These are phyloP conservation scores for Procapra przewalskii DNA, from an alignment of 2,113 vertebrate genomes.

Conservation along the genomic window DNA sequence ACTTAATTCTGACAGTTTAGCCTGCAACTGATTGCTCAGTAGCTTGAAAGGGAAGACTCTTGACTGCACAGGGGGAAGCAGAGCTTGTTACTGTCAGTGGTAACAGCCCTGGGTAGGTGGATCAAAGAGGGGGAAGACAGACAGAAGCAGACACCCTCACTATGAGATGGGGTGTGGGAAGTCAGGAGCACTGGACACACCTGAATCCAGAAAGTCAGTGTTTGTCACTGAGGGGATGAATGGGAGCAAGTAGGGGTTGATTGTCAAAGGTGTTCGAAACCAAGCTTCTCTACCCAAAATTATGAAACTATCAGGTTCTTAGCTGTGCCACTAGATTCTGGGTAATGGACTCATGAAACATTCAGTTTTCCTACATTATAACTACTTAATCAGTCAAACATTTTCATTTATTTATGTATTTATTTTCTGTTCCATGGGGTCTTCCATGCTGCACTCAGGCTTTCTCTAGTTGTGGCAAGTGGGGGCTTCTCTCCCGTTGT, in stretches of 20 bases:
- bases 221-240: neutral
- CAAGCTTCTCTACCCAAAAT: neutral
- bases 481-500: neutral
- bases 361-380: neutral
- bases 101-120: neutral
- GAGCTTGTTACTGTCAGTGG: neutral
- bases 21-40: neutral
- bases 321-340: neutral
- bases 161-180: accelerated
- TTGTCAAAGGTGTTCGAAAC: neutral
- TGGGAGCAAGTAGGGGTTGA: accelerated
- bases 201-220: neutral
- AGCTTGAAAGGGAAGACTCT: neutral
- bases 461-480: neutral
- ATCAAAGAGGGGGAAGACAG: neutral
- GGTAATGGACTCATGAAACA: neutral
- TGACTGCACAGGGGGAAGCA: neutral
- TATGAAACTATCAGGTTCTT: neutral
- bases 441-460: neutral
- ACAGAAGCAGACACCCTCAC: too few relatives aligned
- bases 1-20: neutral
- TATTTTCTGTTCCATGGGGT: neutral
- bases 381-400: neutral
- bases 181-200: neutral
- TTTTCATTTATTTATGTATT: neutral